Evolutionary conservation across 1,140 invertebrate species (phyloP), one percentile per base, ranked within the genome.

Genomic region (Chionoecetes opilio): DNA sequence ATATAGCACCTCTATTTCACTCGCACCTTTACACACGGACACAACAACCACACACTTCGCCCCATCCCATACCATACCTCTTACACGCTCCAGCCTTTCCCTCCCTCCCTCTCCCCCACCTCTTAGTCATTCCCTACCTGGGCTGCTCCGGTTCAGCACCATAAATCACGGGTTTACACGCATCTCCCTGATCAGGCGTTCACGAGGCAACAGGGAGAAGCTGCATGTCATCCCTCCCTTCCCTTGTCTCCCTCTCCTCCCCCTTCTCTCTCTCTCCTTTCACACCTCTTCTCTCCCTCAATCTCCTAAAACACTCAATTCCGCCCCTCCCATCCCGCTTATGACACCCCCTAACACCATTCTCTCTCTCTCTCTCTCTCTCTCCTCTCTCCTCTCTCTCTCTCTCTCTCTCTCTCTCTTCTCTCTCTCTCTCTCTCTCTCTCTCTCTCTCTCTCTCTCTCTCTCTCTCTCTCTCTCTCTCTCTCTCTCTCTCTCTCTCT

Each of bases 331-430:
- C 63, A 75, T 75, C 63, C 6, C 63, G 63, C 63, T 29, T 75
- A 29, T 75, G 6, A 75, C 63, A 75, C 63, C 63, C 21, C 26
- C 63, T 0, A 75, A 75, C 63, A 75, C 63, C n/a, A 21, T 75
- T 21, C 32, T 75, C n/a, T n/a, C 63, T 5, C 11, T 5, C n/a
- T 29, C 26, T 29, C 63, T 29, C 86, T 2, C 86, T 34, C 85
- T 2, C 85, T 34, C 85, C 34, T 32, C 1, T 32, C 34, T 32
- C 34, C 85, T 87, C 85, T 87, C 85, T 87, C 37, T 38, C 85
- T 87, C 85, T 87, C 85, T 75, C 85, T 38, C 85, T 87, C 85
- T 38, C 85, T 87, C 85, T 87, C 37, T 38, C 85, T 85, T 85
- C 32, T 85, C 82, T 85, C 82, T 85, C n/a, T 6, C 41, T 6